These are phyloP conservation scores for Collichthys lucidus DNA, from an alignment of 2,113 vertebrate species.

Conservation along the genomic window DNA sequence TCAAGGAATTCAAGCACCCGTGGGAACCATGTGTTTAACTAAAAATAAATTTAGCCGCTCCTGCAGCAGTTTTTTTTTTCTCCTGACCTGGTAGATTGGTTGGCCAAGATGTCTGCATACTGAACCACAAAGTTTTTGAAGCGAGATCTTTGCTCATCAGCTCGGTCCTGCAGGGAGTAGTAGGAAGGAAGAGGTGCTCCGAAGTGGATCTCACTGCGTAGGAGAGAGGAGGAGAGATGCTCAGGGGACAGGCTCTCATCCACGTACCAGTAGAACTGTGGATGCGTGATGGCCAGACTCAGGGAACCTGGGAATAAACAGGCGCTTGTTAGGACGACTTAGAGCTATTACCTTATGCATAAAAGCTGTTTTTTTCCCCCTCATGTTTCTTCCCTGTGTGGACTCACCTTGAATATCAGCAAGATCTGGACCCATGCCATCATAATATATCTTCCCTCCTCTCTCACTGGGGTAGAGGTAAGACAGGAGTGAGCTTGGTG, in stretches of 20 bases:
- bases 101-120: conserved; percentile 92
- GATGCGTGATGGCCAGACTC: conserved; percentile 96
- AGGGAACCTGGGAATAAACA: conserved; percentile 87
- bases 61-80: too few species aligned
- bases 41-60: too few species aligned
- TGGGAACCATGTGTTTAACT: too few species aligned
- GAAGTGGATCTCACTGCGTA: conserved; percentile 95
- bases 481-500: conserved; percentile 94
- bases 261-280: conserved; percentile 98
- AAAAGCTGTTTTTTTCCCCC: neutral
- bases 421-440: conserved; percentile 96
- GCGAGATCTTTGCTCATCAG: conserved; percentile 91
- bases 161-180: conserved; percentile 93
- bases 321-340: neutral
- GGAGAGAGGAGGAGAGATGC: conserved; percentile 91
- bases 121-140: conserved; percentile 96
- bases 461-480: conserved; percentile 97
- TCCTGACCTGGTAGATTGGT: conserved; percentile 91
- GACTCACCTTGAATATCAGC: conserved; percentile 93
- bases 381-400: too few species aligned
- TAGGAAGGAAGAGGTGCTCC: conserved; percentile 93
- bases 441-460: conserved; percentile 96
- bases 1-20: too few species aligned
- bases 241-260: conserved; percentile 93
- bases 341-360: neutral